Evolutionary conservation across 2,888 invertebrate species (phyloP).

Genomic region (Aphrophora alni): DNA sequence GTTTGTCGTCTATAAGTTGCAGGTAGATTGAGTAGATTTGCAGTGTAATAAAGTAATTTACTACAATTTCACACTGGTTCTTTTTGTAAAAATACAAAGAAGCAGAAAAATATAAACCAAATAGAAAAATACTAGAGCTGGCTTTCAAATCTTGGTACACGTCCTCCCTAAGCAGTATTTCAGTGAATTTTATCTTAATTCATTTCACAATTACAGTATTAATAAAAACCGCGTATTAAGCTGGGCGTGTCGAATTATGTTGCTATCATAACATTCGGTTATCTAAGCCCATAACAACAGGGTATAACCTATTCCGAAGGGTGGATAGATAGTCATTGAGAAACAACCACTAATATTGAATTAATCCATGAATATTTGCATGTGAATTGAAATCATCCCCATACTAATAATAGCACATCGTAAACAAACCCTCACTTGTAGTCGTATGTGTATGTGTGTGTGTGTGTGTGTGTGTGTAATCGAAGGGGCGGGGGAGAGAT

Average conservation of each 20-base stretch:
- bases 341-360: neutral
- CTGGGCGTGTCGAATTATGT: neutral
- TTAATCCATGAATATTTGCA: slow-evolving; percentile 2
- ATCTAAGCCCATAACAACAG: neutral
- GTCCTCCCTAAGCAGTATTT: too few species aligned
- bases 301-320: neutral
- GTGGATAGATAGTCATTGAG: neutral
- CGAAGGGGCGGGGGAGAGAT: neutral
- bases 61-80: too few species aligned
- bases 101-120: too few species aligned
- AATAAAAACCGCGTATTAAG: neutral
- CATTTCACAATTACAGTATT: neutral
- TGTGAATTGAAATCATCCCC: neutral
- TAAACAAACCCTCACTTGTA: neutral
- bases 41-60: too few species aligned
- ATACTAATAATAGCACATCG: neutral
- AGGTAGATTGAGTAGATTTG: too few species aligned
- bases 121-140: too few species aligned
- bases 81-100: too few species aligned
- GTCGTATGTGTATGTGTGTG: neutral
- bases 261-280: neutral
- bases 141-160: too few species aligned
- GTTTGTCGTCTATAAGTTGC: too few species aligned
- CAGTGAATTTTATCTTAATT: too few species aligned
- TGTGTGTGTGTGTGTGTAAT: too few species aligned